phyloP scores from a whole-genome alignment of 2,888 invertebrate species.

The Halictus quadricinctus region DNA sequence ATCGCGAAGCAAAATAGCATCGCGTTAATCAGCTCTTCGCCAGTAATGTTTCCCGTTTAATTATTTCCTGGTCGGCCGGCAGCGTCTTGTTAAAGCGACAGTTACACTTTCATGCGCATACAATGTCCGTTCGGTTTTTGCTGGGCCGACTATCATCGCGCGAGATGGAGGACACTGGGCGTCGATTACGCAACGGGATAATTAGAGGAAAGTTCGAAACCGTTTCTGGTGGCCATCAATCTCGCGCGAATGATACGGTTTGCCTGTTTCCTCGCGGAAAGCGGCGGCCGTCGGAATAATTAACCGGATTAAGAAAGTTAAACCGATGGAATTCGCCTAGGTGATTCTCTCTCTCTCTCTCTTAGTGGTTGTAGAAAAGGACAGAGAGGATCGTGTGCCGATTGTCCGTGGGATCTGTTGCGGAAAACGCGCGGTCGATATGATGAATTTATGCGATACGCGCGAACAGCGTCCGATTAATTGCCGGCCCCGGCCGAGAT shows the following conservation, averaged over 20 bases:
- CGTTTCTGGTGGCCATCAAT: conserved; percentile 8
- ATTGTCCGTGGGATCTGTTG: conserved; percentile 1
- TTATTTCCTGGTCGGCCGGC: conserved; percentile 23
- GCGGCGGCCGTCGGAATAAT: neutral
- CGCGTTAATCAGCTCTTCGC: neutral
- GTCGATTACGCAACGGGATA: neutral
- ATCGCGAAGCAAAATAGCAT: neutral
- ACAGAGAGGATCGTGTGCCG: neutral
- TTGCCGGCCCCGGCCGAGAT: conserved; percentile 27
- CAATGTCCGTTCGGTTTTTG: neutral
- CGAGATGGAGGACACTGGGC: neutral
- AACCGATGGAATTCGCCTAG: neutral
- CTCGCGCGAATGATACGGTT: conserved; percentile 1
- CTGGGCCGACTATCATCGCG: neutral
- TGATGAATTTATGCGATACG: conserved; percentile 20
- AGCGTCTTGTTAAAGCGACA: neutral
- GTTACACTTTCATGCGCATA: neutral
- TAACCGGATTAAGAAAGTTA: neutral
- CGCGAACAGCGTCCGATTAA: conserved; percentile 25
- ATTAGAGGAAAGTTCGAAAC: neutral
- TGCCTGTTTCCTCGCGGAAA: neutral
- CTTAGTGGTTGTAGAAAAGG: neutral
- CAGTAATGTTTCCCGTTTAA: neutral
- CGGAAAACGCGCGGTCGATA: neutral
- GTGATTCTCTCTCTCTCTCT: neutral